Percentiles rank a stretch among this genome's conserved stretches.
These are phyloP conservation scores for Adelosebastes latens DNA, from an alignment of 2,797 vertebrate genomes.

Conservation along the genomic window DNA sequence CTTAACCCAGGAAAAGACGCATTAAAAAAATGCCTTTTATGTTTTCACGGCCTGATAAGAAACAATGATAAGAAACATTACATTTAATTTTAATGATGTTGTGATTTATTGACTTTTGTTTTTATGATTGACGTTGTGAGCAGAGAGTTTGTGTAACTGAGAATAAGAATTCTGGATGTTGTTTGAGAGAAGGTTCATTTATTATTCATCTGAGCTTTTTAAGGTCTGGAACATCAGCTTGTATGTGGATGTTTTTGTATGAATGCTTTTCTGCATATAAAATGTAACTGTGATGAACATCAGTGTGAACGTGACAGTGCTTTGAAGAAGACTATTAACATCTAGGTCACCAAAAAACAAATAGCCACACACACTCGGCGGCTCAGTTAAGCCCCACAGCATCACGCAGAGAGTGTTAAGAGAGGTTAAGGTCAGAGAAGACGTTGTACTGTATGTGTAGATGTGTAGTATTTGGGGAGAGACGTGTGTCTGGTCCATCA, in stretches of 20 bases:
- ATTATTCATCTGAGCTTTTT: neutral
- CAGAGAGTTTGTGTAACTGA: neutral
- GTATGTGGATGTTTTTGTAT: slow-evolving; percentile 22
- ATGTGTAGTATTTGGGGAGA: slow-evolving; percentile 2
- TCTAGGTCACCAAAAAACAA: slow-evolving; percentile 39
- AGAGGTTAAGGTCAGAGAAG: slow-evolving; percentile 47
- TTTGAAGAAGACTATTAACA: slow-evolving; percentile 21
- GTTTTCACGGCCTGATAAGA: neutral
- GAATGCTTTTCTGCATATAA: slow-evolving; percentile 20
- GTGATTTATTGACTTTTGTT: neutral
- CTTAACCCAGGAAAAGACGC: neutral
- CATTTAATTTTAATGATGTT: neutral
- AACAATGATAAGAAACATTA: neutral
- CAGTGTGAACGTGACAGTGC: slow-evolving; percentile 6
- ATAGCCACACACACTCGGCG: slow-evolving; percentile 3
- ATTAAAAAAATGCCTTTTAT: neutral
- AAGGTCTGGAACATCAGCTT: neutral
- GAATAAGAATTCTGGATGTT: neutral
- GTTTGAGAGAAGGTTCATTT: slow-evolving; percentile 16
- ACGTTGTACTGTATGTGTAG: neutral
- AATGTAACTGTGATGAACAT: slow-evolving; percentile 19
- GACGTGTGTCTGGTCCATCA: slow-evolving; percentile 65
- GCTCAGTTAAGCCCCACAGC: slow-evolving; percentile 20
- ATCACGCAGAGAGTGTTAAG: slow-evolving; percentile 46
- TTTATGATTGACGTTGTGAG: neutral